Percentiles rank a stretch among this genome's conserved stretches.
Conservation (phyloP, 2,797 vertebrate genomes). For the Rhynchotus rufescens region DNA sequence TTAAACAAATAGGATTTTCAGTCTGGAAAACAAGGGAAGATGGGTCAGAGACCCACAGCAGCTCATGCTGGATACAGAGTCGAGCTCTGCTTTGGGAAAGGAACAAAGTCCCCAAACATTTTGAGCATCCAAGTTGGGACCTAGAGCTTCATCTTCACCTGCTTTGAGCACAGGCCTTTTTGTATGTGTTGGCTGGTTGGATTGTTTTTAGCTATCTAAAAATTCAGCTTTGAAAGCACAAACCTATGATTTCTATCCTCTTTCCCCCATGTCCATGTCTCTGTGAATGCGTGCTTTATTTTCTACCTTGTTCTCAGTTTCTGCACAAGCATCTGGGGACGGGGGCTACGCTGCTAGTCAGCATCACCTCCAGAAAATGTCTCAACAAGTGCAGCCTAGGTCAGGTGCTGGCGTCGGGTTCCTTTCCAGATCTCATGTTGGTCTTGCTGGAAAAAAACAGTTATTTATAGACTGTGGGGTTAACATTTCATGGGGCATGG, state of each 20-base stretch:
- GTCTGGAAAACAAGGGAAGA: background rate
- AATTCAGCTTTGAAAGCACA: background rate
- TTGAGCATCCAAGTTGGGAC: background rate
- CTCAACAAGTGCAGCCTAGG: conserved; percentile 28
- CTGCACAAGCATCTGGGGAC: background rate
- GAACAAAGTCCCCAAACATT: background rate
- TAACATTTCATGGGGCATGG: background rate
- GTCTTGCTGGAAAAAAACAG: conserved; percentile 24
- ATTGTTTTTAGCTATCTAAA: background rate
- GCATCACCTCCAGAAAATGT: conserved; percentile 18
- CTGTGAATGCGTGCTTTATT: background rate
- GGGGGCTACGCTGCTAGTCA: conserved; percentile 6
- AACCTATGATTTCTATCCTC: background rate
- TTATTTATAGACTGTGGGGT: background rate
- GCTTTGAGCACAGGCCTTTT: too few species aligned
- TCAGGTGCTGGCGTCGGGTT: background rate
- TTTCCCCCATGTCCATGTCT: background rate
- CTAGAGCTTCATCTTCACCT: background rate
- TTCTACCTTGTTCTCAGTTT: background rate
- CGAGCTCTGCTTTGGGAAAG: background rate
- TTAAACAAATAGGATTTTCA: background rate
- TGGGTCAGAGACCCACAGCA: background rate
- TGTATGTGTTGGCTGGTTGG: background rate
- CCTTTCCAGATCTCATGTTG: conserved; percentile 25
- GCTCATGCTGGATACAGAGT: background rate